Evolutionary conservation across 2,797 vertebrate genomes (phyloP).

Genomic region (Lepidocolaptes lacrymiger): DNA sequence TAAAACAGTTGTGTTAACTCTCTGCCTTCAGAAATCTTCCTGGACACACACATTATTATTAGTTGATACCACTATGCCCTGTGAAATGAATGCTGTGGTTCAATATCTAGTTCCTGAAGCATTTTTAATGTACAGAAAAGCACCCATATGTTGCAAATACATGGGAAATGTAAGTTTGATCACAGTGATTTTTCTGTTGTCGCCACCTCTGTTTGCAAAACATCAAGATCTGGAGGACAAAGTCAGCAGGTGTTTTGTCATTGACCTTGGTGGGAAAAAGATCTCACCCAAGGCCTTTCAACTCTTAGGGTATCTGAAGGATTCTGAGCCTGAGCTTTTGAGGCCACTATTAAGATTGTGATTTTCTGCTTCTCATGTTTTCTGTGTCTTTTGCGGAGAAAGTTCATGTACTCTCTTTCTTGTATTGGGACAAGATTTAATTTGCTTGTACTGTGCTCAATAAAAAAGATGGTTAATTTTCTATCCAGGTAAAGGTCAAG

Average conservation of each 20-base stretch:
- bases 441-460: not conserved
- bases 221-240: not conserved
- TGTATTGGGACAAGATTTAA: not conserved
- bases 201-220: not conserved
- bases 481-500: not conserved
- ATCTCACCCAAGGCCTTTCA: not conserved
- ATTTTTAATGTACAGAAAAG: not conserved
- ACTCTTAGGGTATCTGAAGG: not conserved
- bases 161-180: not conserved
- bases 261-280: not conserved
- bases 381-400: not conserved
- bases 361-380: not conserved
- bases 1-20: not conserved
- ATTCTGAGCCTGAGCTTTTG: not conserved
- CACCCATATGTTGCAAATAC: not conserved
- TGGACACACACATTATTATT: not conserved
- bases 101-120: not conserved
- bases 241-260: not conserved
- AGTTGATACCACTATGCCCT: not conserved
- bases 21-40: not conserved
- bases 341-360: not conserved
- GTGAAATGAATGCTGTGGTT: not conserved
- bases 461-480: not conserved
- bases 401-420: not conserved
- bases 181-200: not conserved